Evolutionary conservation across 2,888 invertebrate species (phyloP).

Genomic region (Phyllotreta cruciferae): DNA sequence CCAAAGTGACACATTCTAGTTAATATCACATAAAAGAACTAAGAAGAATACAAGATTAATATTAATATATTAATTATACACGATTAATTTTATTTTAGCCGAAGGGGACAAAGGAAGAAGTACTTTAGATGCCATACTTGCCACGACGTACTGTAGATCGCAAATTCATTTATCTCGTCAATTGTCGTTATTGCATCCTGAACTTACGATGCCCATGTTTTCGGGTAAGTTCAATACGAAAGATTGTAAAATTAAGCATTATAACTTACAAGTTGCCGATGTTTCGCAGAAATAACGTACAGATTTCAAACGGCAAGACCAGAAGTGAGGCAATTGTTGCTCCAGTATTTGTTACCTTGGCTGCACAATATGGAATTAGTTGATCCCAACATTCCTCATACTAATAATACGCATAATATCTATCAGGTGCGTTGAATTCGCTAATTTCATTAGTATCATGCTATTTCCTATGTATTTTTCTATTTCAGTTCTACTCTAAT

Average conservation of each 20-base stretch:
- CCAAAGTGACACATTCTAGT: too few species aligned
- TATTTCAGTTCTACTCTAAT: conserved; percentile 61
- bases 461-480: conserved; percentile 10
- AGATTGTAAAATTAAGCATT: neutral
- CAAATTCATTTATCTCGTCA: conserved; percentile 93
- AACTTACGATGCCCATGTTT: conserved; percentile 99
- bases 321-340: conserved; percentile 87
- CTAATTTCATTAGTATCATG: neutral
- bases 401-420: conserved; percentile 73
- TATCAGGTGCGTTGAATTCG: conserved; percentile 71
- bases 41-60: too few species aligned
- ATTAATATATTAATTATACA: too few species aligned
- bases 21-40: too few species aligned
- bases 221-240: conserved; percentile 74
- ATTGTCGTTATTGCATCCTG: conserved; percentile 92
- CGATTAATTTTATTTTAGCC: too few species aligned
- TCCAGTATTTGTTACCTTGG: conserved; percentile 96
- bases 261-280: neutral
- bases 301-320: conserved; percentile 95
- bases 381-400: conserved; percentile 94
- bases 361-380: conserved; percentile 98
- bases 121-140: conserved; percentile 85
- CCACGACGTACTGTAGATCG: conserved; percentile 89
- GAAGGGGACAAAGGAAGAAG: conserved; percentile 70
- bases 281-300: conserved; percentile 89